A percentile compares a stretch with the other conserved stretches of the same genome.
phyloP scores from a whole-genome alignment of 2,113 vertebrate genomes.

The Corynorhinus townsendii region DNA sequence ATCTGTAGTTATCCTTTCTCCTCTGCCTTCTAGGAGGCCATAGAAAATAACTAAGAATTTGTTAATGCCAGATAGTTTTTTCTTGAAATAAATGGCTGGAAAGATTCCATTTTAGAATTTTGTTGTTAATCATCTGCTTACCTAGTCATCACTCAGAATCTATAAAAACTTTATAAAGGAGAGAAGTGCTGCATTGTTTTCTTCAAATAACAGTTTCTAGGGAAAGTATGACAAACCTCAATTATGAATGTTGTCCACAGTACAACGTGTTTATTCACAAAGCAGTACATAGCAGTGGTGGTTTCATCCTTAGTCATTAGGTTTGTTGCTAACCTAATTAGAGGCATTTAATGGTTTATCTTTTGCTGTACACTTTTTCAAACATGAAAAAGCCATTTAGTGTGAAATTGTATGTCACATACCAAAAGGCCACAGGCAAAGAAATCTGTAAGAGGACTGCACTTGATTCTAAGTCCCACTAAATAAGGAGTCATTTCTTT shows the following conservation, averaged over 20 bases:
- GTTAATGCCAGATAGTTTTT: not conserved
- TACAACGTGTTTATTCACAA: conserved; percentile 10
- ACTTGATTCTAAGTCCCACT: not conserved
- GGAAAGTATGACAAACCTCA: conserved; percentile 25
- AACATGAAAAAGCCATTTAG: conserved; percentile 30
- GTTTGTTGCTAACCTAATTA: conserved; percentile 38
- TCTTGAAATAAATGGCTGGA: not conserved
- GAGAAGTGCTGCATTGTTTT: conserved; percentile 54
- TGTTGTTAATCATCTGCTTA: conserved; percentile 34
- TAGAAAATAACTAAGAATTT: conserved; percentile 33
- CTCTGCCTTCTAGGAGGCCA: conserved; percentile 7
- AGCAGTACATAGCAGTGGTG: conserved; percentile 30
- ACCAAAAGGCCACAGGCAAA: fast-evolving
- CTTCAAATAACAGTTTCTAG: conserved; percentile 33
- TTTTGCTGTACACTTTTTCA: conserved; percentile 45
- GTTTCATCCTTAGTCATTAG: not conserved
- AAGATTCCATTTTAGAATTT: conserved; percentile 53
- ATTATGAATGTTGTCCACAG: conserved; percentile 20
- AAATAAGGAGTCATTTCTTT: conserved; percentile 20
- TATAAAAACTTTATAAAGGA: conserved; percentile 40
- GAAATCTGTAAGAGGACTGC: not conserved
- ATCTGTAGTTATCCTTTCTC: conserved; percentile 35
- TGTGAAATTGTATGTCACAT: not conserved
- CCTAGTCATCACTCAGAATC: conserved; percentile 47
- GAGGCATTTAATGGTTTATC: conserved; percentile 46